phyloP scores from a whole-genome alignment of 2,113 vertebrate genomes.

The Gymnarchus niloticus region DNA sequence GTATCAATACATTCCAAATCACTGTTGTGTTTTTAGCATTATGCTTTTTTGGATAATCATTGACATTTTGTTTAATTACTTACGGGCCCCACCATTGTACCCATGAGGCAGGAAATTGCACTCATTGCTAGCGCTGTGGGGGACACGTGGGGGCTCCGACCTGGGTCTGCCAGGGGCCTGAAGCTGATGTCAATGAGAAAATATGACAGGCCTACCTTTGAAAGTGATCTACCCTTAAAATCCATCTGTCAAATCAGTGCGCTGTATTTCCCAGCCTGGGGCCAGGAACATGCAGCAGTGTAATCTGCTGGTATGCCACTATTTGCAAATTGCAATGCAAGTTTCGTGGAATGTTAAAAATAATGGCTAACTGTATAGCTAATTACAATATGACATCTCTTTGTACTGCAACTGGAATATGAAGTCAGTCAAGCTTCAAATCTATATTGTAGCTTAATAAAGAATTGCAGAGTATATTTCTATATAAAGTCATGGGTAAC shows the following conservation, averaged over 20 bases:
- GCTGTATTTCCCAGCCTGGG: background rate
- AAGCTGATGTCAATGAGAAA: background rate
- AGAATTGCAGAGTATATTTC: background rate
- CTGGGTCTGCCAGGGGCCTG: background rate
- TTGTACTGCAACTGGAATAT: background rate
- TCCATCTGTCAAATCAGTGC: conserved; percentile 4
- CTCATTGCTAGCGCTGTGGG: background rate
- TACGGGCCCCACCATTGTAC: background rate
- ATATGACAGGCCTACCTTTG: conserved; percentile 12
- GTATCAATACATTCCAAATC: background rate
- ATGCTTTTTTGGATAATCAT: background rate
- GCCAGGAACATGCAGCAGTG: background rate
- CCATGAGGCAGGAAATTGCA: background rate
- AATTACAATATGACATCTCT: background rate
- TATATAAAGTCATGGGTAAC: background rate
- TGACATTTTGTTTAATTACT: conserved; percentile 5
- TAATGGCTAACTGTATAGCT: background rate
- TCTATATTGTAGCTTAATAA: background rate
- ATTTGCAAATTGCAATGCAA: background rate
- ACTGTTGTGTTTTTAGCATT: background rate
- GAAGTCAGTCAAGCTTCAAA: background rate
- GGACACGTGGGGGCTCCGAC: background rate
- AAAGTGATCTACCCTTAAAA: conserved; percentile 10
- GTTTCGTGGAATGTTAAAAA: background rate
- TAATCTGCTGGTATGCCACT: background rate